phyloP scores from a whole-genome alignment of 2,888 invertebrate species.

The Drosophila prostipennis region DNA sequence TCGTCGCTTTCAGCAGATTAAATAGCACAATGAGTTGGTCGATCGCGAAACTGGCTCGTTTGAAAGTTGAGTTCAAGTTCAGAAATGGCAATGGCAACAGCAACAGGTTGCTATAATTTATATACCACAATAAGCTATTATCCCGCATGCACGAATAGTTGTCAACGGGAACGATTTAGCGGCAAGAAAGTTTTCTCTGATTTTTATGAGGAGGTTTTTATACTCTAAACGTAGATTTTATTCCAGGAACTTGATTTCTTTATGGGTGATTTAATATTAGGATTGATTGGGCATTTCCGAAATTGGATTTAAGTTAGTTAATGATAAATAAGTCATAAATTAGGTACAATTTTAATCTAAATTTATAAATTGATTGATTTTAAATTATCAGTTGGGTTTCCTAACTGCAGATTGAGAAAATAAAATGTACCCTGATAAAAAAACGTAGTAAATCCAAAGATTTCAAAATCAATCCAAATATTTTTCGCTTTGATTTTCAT shows the following conservation, averaged over 20 bases:
- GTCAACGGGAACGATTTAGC: conserved; percentile 10
- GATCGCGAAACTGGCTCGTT: conserved; percentile 63
- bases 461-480: no score
- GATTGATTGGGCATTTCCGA: neutral
- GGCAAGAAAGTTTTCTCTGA: neutral
- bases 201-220: conserved; percentile 3
- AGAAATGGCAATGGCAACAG: conserved; percentile 32
- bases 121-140: conserved; percentile 46
- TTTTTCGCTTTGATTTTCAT: no score
- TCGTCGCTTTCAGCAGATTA: conserved; percentile 11
- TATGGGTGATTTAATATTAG: neutral
- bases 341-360: no score
- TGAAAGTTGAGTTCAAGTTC: conserved; percentile 48
- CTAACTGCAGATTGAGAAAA: neutral
- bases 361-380: neutral
- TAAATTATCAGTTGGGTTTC: no score
- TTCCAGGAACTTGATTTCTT: neutral
- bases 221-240: conserved; percentile 23
- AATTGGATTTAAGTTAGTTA: neutral
- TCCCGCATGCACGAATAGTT: conserved; percentile 48
- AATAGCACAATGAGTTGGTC: conserved; percentile 36
- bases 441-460: no score
- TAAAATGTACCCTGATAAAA: no score
- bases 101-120: conserved; percentile 36
- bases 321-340: neutral